Base-by-base conservation (phyloP, 2,888 invertebrate genomes). In the Hyles lineata region DNA sequence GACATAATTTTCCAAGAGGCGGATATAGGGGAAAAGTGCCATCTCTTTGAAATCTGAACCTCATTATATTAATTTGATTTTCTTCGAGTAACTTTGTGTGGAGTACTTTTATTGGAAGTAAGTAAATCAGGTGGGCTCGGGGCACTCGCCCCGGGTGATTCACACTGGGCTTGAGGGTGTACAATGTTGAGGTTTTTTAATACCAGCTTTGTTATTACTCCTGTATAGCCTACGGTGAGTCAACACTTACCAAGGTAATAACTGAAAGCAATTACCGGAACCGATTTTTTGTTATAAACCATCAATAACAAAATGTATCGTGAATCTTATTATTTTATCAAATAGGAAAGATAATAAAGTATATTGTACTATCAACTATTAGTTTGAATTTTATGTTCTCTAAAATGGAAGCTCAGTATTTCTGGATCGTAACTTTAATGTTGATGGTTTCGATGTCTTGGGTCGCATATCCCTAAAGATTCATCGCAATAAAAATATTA, bases 81-180 rank as follows among this genome's bases (percentile, higher is more conserved):
- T 17, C 63, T 72, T 19, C 67, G 55, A 43, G 35, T 25, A 59
- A 69, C 70, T 32, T 61, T 35, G 70, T 59, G 43, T 70, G 17
- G 72, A 70, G 72, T 61, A 72, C 72, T 61, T 70, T 70, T 70
- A 70, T 72, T 72, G 60, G 58, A 60, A 70, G 61, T 70, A 70
- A 69, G 50, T 43, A 69, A 70, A 70, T 70, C 70, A 70, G 52
- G 61, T 43, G 72, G 50, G 70, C 60, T 60, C 29, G 29, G 43
- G 50, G 19, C 8, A 50, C 25, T 29, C 59, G 63, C 61, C 50
- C 32, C 23, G 52, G 59, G 67, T 71, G 50, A 63, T 32, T 72
- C 67, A 58, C 63, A 71, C 63, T 23, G 35, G 25, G 29, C 6
- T 61, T 29, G n/a, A 15, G 35, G 63, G 21, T 50, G 67, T n/a